Percentiles rank a stretch among this genome's conserved stretches.
These are phyloP conservation scores for Cercopithecus hamlyni DNA, from an alignment of 2,797 vertebrate genomes.

Conservation along the genomic window DNA sequence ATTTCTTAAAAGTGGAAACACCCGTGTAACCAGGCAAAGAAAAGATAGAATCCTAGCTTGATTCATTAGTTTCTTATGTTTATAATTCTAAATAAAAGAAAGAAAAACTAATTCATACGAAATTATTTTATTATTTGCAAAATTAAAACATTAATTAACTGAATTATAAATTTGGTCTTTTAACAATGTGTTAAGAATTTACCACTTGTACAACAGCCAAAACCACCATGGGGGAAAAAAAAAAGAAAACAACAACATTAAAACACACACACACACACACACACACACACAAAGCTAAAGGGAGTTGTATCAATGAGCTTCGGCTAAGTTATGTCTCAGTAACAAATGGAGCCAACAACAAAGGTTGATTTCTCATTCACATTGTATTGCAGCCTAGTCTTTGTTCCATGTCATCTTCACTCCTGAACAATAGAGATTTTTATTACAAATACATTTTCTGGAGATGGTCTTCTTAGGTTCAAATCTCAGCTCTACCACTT, in stretches of 20 bases:
- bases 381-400: neutral
- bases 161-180: neutral
- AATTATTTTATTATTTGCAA: neutral
- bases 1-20: neutral
- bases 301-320: neutral
- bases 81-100: conserved; percentile 16
- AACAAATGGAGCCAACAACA: neutral
- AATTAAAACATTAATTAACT: neutral
- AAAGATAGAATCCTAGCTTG: neutral
- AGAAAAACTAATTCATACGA: neutral
- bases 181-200: neutral
- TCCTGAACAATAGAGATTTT: neutral
- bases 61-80: neutral
- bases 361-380: neutral
- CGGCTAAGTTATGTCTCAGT: neutral
- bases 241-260: neutral
- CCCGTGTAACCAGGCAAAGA: neutral
- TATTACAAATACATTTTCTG: neutral
- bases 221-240: neutral
- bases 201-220: neutral
- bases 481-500: neutral
- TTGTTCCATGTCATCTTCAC: neutral
- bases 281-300: too few relatives aligned
- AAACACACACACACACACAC: neutral
- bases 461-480: neutral